A percentile compares a stretch with the other conserved stretches of the same genome.
phyloP scores from a whole-genome alignment of 2,888 invertebrate species.

The Ichneumoninae sp. region DNA sequence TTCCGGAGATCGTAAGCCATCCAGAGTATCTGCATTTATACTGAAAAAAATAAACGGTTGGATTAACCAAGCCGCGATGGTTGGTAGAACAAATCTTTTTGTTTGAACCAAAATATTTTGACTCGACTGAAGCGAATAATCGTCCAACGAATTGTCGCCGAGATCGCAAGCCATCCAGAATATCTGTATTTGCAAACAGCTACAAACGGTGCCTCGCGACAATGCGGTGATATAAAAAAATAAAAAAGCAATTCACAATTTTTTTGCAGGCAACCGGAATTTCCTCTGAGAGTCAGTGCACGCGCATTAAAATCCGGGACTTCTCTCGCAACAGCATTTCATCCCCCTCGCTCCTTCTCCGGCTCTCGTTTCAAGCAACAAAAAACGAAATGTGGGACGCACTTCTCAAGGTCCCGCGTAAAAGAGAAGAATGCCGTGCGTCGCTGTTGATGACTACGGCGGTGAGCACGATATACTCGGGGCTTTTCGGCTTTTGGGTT shows the following conservation, averaged over 20 bases:
- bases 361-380: slow-evolving; percentile 3
- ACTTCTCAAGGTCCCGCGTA: slow-evolving; percentile 38
- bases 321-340: slow-evolving; percentile 26
- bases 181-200: too few species aligned
- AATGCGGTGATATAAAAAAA: neutral
- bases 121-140: neutral
- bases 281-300: neutral
- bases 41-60: too few species aligned
- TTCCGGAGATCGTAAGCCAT: too few species aligned
- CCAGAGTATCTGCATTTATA: too few species aligned
- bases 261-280: neutral
- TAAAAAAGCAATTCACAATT: neutral
- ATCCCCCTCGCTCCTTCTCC: slow-evolving; percentile 5
- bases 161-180: too few species aligned
- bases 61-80: too few species aligned
- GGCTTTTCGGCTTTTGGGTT: slow-evolving; percentile 33
- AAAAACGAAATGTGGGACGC: slow-evolving; percentile 32
- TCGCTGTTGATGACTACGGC: neutral
- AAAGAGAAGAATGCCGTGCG: slow-evolving; percentile 2
- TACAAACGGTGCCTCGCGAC: neutral
- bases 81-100: neutral
- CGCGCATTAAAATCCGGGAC: slow-evolving; percentile 13
- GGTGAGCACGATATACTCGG: slow-evolving; percentile 8
- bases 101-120: neutral
- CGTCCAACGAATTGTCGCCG: neutral